These are phyloP conservation scores for Neotoma lepida DNA, from an alignment of 2,113 vertebrate species.

Conservation along the genomic window DNA sequence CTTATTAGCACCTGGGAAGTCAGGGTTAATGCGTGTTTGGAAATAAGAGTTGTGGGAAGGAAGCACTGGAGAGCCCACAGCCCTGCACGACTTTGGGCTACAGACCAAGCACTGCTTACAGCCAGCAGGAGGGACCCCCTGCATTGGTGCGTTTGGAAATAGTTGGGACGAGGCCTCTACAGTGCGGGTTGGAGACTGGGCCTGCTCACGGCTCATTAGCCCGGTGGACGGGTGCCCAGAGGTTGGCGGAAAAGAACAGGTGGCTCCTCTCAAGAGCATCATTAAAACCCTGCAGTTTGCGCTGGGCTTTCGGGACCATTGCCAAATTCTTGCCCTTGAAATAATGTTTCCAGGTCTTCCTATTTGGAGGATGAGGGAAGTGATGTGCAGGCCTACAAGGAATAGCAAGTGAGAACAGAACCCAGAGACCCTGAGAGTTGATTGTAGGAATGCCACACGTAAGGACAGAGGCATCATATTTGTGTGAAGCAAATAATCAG, in stretches of 20 bases:
- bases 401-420: not conserved
- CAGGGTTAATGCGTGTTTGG: not conserved
- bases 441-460: accelerated
- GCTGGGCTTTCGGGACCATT: not conserved
- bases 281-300: not conserved
- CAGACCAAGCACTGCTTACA: accelerated
- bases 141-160: accelerated
- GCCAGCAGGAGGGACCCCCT: not conserved
- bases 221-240: accelerated
- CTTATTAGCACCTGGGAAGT: not conserved
- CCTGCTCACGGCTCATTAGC: not conserved
- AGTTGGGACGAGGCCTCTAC: not conserved
- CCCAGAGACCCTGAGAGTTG: too few species aligned
- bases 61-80: accelerated
- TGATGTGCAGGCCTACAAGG: not conserved
- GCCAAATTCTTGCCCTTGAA: conserved; percentile 53
- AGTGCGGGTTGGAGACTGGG: accelerated
- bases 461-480: not conserved
- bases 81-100: not conserved
- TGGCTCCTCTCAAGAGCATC: not conserved
- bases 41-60: not conserved
- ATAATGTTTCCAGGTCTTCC: conserved; percentile 35
- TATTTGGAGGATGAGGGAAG: not conserved
- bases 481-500: too few species aligned
- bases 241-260: conserved; percentile 28